Evolutionary conservation across 2,888 invertebrate species (phyloP).

Genomic region (Limenitis camilla): DNA sequence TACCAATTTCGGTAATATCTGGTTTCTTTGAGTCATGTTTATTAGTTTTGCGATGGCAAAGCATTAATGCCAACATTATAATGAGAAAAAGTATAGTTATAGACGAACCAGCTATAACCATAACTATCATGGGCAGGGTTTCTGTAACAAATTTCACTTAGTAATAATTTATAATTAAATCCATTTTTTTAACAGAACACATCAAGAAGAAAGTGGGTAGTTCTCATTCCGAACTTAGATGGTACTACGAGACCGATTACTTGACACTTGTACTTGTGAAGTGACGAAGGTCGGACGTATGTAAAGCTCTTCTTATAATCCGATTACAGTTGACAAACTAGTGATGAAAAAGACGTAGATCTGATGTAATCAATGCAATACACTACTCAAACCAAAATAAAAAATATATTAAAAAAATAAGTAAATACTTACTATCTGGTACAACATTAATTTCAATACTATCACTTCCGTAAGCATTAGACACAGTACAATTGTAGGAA

Average conservation of each 20-base stretch:
- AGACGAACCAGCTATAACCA: constrained; percentile 83
- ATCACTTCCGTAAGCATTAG: constrained; percentile 91
- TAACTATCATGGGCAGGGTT: constrained; percentile 83
- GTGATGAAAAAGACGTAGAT: background rate
- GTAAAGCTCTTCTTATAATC: no score
- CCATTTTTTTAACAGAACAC: no score
- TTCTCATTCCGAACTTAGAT: no score
- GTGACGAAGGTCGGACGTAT: no score
- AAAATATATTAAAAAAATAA: background rate
- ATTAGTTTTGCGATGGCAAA: constrained; percentile 79
- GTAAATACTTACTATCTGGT: constrained; percentile 86
- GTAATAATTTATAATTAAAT: background rate
- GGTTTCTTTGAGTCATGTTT: constrained; percentile 75
- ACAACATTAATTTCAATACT: constrained; percentile 87
- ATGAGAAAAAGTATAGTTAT: constrained; percentile 86
- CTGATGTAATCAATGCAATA: no score
- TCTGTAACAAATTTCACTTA: constrained; percentile 62
- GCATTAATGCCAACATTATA: constrained; percentile 82
- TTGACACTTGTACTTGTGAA: no score
- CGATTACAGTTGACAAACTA: no score
- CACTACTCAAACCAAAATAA: background rate
- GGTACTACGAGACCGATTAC: no score
- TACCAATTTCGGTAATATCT: constrained; percentile 59
- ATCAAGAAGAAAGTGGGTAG: no score
- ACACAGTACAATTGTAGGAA: constrained; percentile 94